A percentile compares a stretch with the other conserved stretches of the same genome.
phyloP scores from a whole-genome alignment of 1,140 invertebrate species.

The Drosophila pachea region DNA sequence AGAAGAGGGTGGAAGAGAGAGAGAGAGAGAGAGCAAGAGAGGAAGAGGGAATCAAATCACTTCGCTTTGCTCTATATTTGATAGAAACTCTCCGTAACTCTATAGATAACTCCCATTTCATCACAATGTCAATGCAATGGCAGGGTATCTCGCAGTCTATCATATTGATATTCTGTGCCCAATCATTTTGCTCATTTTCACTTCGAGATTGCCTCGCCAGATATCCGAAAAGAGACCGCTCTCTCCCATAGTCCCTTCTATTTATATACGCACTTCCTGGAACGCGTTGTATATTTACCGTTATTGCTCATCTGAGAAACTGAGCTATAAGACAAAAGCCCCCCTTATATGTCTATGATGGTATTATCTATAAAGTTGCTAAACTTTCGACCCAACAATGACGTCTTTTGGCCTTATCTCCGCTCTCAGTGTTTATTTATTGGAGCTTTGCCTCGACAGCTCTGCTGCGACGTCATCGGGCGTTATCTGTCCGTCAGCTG shows the following conservation, averaged over 20 bases:
- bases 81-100: no score
- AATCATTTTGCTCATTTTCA: no score
- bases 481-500: background rate
- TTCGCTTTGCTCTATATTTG: no score
- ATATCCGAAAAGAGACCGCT: background rate
- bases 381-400: constrained; percentile 17
- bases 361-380: constrained; percentile 2
- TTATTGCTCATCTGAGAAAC: background rate
- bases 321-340: background rate
- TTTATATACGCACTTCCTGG: background rate
- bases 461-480: constrained; percentile 8
- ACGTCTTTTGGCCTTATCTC: constrained; percentile 33
- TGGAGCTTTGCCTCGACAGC: background rate
- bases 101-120: no score
- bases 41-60: no score
- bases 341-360: background rate
- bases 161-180: no score
- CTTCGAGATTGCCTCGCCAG: no score
- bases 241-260: background rate
- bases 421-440: background rate
- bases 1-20: no score
- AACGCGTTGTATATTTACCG: background rate
- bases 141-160: no score
- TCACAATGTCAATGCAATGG: no score
- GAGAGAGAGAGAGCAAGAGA: no score